Evolutionary conservation across 2,888 invertebrate genomes (phyloP).

Genomic region (Synergus japonicus): DNA sequence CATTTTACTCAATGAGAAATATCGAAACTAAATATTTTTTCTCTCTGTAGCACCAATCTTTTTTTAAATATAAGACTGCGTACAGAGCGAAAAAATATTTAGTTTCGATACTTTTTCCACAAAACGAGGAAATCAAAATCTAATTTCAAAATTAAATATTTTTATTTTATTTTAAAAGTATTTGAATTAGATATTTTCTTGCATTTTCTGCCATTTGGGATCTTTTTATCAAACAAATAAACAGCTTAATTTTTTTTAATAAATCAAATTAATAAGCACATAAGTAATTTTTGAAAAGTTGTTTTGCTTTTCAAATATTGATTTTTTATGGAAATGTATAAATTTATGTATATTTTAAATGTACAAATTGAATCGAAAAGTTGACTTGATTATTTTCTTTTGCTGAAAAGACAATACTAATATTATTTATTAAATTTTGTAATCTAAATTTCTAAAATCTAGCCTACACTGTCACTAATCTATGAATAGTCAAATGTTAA

Average conservation of each 20-base stretch:
- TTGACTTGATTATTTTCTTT: not conserved
- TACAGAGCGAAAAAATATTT: no score
- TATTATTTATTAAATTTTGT: not conserved
- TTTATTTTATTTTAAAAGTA: no score
- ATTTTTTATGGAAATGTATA: not conserved
- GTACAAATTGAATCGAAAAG: not conserved
- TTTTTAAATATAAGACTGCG: no score
- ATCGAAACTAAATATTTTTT: no score
- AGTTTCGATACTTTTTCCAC: no score
- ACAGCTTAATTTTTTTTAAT: not conserved
- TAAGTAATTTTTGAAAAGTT: not conserved
- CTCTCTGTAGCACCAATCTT: no score
- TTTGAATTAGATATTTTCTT: not conserved
- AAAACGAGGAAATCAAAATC: no score
- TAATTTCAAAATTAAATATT: not conserved
- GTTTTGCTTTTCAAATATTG: not conserved
- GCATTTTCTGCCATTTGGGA: slow-evolving; percentile 25
- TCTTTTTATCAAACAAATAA: not conserved
- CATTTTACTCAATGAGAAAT: no score
- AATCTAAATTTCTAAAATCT: not conserved
- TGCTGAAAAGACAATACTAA: not conserved
- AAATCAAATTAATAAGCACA: slow-evolving; percentile 14
- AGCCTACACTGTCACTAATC: slow-evolving; percentile 3
- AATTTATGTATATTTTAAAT: no score
- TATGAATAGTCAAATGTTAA: not conserved